Conservation (phyloP, 2,113 vertebrate species). For the Candoia aspera region DNA sequence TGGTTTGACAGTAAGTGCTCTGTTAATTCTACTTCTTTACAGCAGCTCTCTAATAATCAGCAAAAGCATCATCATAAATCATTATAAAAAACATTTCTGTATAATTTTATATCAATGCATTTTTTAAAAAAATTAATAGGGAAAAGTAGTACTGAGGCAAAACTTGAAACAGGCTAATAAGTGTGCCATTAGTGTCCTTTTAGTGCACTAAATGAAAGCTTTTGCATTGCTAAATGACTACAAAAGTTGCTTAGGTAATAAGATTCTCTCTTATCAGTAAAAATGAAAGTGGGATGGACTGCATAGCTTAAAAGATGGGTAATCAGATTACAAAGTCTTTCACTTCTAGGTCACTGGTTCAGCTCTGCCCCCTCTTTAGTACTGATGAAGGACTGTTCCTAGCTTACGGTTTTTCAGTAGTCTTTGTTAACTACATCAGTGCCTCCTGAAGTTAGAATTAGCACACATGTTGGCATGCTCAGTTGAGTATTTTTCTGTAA, state of each 20-base stretch:
- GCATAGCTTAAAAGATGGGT: conserved; percentile 72
- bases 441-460: conserved; percentile 47
- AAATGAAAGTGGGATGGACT: conserved; percentile 65
- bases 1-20: conserved; percentile 45
- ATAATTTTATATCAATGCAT: conserved; percentile 48
- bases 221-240: conserved; percentile 75
- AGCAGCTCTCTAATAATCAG: conserved; percentile 64
- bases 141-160: conserved; percentile 58
- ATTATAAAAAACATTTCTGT: conserved; percentile 54
- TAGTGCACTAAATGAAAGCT: conserved; percentile 72
- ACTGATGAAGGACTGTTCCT: conserved; percentile 69
- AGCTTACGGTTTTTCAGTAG: conserved; percentile 69
- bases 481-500: conserved; percentile 27
- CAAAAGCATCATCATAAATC: conserved; percentile 64
- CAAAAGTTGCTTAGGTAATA: conserved; percentile 76
- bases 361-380: conserved; percentile 70
- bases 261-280: conserved; percentile 71
- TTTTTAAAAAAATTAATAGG: conserved; percentile 70
- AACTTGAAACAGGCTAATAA: conserved; percentile 68
- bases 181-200: conserved; percentile 69
- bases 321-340: conserved; percentile 77
- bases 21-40: conserved; percentile 57
- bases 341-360: conserved; percentile 76
- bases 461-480: conserved; percentile 23
- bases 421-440: conserved; percentile 63